These are phyloP conservation scores for Beris chalybata DNA, from an alignment of 2,888 invertebrate species.

Conservation along the genomic window DNA sequence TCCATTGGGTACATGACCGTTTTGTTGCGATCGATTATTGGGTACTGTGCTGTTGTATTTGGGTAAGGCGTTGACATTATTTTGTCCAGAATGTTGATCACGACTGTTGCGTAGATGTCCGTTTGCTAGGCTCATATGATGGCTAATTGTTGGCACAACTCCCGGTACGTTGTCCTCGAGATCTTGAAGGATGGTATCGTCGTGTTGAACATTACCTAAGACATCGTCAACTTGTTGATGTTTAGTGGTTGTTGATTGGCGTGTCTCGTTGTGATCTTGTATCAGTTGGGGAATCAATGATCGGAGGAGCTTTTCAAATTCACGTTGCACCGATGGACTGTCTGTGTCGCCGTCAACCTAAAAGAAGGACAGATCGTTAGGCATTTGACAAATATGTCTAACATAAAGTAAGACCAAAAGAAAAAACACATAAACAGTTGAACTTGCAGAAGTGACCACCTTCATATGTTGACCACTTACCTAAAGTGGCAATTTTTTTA, in stretches of 20 bases:
- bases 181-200: slow-evolving; percentile 52
- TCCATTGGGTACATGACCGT: slow-evolving; percentile 42
- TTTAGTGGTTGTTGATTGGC: neutral
- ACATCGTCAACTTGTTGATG: slow-evolving; percentile 30
- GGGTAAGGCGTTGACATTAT: slow-evolving; percentile 39
- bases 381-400: too few relatives aligned
- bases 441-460: too few relatives aligned
- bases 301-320: slow-evolving; percentile 71
- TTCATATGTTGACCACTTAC: too few relatives aligned
- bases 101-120: slow-evolving; percentile 49
- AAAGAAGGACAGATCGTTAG: slow-evolving; percentile 14
- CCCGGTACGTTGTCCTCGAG: slow-evolving; percentile 55
- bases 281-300: slow-evolving; percentile 67
- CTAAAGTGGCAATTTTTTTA: too few relatives aligned
- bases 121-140: slow-evolving; percentile 56
- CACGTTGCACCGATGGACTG: slow-evolving; percentile 72
- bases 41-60: slow-evolving; percentile 32
- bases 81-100: slow-evolving; percentile 36
- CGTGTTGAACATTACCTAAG: slow-evolving; percentile 13
- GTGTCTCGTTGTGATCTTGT: neutral
- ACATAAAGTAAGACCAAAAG: too few relatives aligned
- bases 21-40: slow-evolving; percentile 25
- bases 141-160: slow-evolving; percentile 56
- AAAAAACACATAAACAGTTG: too few relatives aligned
- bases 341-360: slow-evolving; percentile 88